Evolutionary conservation across 2,113 vertebrate genomes (phyloP).

Genomic region (Pelvicachromis taeniatus): DNA sequence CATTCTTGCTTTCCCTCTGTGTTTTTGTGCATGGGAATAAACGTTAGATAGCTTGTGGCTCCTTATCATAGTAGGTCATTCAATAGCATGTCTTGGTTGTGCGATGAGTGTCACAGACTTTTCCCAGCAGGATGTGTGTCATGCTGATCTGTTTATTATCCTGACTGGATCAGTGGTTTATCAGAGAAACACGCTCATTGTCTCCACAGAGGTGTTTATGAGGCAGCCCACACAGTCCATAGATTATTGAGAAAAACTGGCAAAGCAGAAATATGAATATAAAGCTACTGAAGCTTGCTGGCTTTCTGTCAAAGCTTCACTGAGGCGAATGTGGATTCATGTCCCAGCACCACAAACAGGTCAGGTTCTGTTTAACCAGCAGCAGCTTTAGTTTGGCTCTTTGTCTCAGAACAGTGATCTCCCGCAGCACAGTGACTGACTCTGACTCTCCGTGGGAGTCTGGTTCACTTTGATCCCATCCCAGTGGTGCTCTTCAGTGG

Average conservation of each 20-base stretch:
- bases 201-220: constrained; percentile 60
- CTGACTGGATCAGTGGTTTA: constrained; percentile 37
- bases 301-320: background rate
- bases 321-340: background rate
- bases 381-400: background rate
- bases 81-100: background rate
- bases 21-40: background rate
- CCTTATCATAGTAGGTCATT: constrained; percentile 10
- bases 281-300: background rate
- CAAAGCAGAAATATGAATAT: background rate
- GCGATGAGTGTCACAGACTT: constrained; percentile 4
- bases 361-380: background rate
- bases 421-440: constrained; percentile 75
- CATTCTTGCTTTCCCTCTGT: background rate
- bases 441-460: constrained; percentile 60
- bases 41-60: background rate
- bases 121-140: constrained; percentile 39
- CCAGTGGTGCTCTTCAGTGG: constrained; percentile 66
- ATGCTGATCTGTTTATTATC: constrained; percentile 62
- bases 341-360: background rate
- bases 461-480: constrained; percentile 72
- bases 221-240: constrained; percentile 28
- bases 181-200: constrained; percentile 28
- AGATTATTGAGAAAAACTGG: background rate
- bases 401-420: background rate